Percentiles rank a stretch among this genome's conserved stretches.
Evolutionary conservation across 2,113 vertebrate genomes (phyloP).

Genomic region (Xiphophorus couchianus): DNA sequence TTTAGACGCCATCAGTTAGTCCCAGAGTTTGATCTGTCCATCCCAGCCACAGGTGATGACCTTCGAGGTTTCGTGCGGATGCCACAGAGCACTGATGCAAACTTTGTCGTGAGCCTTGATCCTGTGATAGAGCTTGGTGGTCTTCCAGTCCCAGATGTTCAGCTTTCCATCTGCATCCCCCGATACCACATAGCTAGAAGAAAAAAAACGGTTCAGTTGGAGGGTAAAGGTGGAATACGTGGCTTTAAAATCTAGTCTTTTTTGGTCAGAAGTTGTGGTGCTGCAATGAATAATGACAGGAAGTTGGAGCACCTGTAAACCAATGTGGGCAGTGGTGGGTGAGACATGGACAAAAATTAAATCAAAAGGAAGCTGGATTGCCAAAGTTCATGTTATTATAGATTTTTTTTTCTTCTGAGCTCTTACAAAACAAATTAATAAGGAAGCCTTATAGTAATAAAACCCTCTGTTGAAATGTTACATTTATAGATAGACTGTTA

Average conservation of each 20-base stretch:
- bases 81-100: conserved; percentile 97
- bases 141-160: conserved; percentile 99
- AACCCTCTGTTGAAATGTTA: no score
- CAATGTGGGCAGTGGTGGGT: no score
- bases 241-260: not conserved
- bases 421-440: no score
- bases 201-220: not conserved
- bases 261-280: no score
- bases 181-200: conserved; percentile 94
- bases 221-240: conserved; percentile 13
- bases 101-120: conserved; percentile 99
- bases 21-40: conserved; percentile 97
- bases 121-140: conserved; percentile 97
- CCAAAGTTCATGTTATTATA: no score
- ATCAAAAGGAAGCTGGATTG: no score
- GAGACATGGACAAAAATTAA: no score
- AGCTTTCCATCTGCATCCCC: conserved; percentile 98
- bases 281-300: no score
- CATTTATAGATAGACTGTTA: conserved; percentile 14
- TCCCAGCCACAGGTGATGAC: conserved; percentile 99
- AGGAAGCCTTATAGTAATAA: no score
- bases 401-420: no score
- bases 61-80: conserved; percentile 98
- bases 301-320: no score
- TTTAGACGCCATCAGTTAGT: conserved; percentile 68